Percentiles rank a stretch among this genome's conserved stretches.
Conservation (phyloP, 2,797 vertebrate genomes). For the Typhlichthys eigenmanni region DNA sequence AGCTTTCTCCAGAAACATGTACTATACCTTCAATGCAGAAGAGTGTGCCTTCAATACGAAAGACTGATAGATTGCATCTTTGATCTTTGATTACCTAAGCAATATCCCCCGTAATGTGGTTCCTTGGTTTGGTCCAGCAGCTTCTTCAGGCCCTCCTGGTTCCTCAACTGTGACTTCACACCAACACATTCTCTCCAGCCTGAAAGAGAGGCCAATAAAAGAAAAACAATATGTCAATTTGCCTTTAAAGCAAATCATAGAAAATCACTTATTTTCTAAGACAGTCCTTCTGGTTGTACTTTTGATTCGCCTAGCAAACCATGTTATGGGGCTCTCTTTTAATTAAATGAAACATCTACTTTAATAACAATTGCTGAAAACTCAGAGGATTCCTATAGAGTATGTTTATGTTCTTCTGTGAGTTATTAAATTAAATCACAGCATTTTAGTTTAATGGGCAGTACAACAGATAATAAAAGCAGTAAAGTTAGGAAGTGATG, state of each 20-base stretch:
- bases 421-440: conserved; percentile 2
- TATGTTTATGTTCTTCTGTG: background rate
- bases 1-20: no score
- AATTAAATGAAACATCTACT: background rate
- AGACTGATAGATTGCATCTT: background rate
- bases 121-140: conserved; percentile 74
- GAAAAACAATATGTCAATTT: conserved; percentile 9
- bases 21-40: no score
- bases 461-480: background rate
- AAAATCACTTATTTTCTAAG: conserved; percentile 37
- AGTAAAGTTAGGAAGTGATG: background rate
- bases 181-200: conserved; percentile 77
- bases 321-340: conserved; percentile 6
- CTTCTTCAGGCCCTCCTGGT: conserved; percentile 62
- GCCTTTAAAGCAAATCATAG: conserved; percentile 24
- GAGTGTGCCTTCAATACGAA: no score
- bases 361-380: background rate
- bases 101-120: conserved; percentile 68
- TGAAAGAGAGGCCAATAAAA: conserved; percentile 37
- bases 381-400: background rate
- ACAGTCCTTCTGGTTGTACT: conserved; percentile 6
- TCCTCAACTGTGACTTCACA: conserved; percentile 69
- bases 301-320: no score
- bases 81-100: conserved; percentile 58
- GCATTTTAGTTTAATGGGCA: background rate